Evolutionary conservation across 2,888 invertebrate species (phyloP).

Genomic region (Mythimna pallens): DNA sequence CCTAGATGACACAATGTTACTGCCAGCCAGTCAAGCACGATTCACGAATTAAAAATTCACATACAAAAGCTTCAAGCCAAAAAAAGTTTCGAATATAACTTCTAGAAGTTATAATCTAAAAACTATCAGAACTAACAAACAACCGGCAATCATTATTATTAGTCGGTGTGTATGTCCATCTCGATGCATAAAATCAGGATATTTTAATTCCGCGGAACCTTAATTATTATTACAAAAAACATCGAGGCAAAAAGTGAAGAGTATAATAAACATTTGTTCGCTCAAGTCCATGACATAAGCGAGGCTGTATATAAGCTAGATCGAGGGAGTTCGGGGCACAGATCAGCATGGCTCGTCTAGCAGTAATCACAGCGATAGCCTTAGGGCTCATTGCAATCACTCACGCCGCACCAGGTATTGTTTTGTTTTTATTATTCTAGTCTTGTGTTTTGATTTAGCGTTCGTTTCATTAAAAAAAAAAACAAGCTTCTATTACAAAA

Average conservation of each 20-base stretch:
- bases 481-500: not conserved
- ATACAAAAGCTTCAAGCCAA: not conserved
- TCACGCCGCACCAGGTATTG: constrained; percentile 81
- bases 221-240: constrained; percentile 68
- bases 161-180: not conserved
- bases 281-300: constrained; percentile 79
- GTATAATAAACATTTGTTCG: constrained; percentile 73
- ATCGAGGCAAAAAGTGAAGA: constrained; percentile 77
- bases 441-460: not conserved
- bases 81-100: not conserved
- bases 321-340: constrained; percentile 68
- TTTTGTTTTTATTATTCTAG: constrained; percentile 21
- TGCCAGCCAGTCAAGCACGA: not conserved
- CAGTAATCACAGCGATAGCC: constrained; percentile 75
- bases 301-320: constrained; percentile 75
- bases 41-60: not conserved
- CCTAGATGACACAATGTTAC: not conserved
- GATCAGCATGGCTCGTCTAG: constrained; percentile 79
- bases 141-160: constrained; percentile 26
- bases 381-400: constrained; percentile 80
- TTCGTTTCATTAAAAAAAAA: not conserved
- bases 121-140: not conserved
- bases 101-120: constrained; percentile 6
- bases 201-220: constrained; percentile 62
- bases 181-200: constrained; percentile 29